Conservation (phyloP, 2,888 invertebrate genomes). For the Polietes domitor region DNA sequence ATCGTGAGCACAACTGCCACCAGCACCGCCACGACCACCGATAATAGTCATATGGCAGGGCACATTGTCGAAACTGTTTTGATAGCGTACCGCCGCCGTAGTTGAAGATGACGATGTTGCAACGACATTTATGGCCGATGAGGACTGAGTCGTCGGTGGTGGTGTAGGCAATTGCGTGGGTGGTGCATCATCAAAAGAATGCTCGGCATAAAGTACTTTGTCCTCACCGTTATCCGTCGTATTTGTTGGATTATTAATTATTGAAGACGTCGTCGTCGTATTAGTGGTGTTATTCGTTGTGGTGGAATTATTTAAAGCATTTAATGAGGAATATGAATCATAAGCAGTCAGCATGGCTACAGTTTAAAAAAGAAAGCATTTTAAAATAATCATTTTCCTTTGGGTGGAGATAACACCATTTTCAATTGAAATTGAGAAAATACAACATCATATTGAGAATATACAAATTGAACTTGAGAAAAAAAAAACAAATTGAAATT, state of each 20-base stretch:
- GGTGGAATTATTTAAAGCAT: slow-evolving; percentile 69
- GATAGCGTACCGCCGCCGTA: slow-evolving; percentile 50
- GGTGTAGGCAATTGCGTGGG: slow-evolving; percentile 59
- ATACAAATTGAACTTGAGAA: too few relatives aligned
- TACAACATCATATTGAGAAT: too few relatives aligned
- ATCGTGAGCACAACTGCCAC: slow-evolving; percentile 39
- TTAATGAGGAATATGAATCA: slow-evolving; percentile 74
- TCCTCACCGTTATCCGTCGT: slow-evolving; percentile 43
- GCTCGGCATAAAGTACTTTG: slow-evolving; percentile 45
- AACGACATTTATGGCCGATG: slow-evolving; percentile 59
- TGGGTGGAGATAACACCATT: too few relatives aligned
- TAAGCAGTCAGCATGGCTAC: slow-evolving; percentile 72
- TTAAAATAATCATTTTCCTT: neutral
- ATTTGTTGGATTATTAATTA: slow-evolving; percentile 45
- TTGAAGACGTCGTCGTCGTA: slow-evolving; percentile 34
- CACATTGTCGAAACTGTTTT: slow-evolving; percentile 66
- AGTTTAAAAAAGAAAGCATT: neutral
- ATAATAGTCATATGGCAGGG: slow-evolving; percentile 59
- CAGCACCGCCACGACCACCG: neutral
- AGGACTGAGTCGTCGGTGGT: slow-evolving; percentile 27
- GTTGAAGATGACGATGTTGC: slow-evolving; percentile 50
- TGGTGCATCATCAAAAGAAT: slow-evolving; percentile 59
- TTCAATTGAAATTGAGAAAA: too few relatives aligned
- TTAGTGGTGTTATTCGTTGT: neutral
- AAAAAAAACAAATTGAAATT: too few relatives aligned